Evolutionary conservation across 2,113 vertebrate genomes (phyloP).

Genomic region (Accipiter virgatus): DNA sequence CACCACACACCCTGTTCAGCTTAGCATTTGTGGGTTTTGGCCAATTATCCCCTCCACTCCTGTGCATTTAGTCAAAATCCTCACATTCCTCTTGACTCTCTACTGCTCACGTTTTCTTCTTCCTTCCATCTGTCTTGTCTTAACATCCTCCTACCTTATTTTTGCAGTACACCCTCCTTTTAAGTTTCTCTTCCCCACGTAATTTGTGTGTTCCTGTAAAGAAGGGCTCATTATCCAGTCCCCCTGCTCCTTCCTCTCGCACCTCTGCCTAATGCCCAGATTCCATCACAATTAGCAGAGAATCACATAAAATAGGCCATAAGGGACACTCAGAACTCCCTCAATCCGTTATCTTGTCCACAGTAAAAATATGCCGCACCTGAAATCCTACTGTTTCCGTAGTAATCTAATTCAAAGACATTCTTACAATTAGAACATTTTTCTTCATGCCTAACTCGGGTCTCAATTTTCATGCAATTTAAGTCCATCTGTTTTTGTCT

Average conservation of each 20-base stretch:
- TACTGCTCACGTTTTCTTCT: not conserved
- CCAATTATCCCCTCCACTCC: not conserved
- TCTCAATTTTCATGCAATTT: not conserved
- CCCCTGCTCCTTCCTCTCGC: not conserved
- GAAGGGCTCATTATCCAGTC: not conserved
- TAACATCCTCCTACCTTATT: not conserved
- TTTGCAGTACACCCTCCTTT: not conserved
- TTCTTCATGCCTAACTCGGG: not conserved
- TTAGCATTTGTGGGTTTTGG: not conserved
- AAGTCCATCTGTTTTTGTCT: not conserved
- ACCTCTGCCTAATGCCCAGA: not conserved
- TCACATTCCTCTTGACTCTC: not conserved
- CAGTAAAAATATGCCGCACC: not conserved
- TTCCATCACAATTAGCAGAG: not conserved
- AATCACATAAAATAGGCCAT: not conserved
- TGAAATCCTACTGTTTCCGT: not conserved
- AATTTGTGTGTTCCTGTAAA: not conserved
- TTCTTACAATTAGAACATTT: not conserved
- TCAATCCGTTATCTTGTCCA: not conserved
- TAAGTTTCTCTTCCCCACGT: not conserved
- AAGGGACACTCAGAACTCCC: not conserved
- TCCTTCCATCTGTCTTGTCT: not conserved
- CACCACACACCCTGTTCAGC: not conserved
- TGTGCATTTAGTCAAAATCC: not conserved
- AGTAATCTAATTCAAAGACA: not conserved